Percentiles rank a stretch among this genome's conserved stretches.
phyloP scores from a whole-genome alignment of 1,140 invertebrate genomes.

The Metopolophium dirhodum region DNA sequence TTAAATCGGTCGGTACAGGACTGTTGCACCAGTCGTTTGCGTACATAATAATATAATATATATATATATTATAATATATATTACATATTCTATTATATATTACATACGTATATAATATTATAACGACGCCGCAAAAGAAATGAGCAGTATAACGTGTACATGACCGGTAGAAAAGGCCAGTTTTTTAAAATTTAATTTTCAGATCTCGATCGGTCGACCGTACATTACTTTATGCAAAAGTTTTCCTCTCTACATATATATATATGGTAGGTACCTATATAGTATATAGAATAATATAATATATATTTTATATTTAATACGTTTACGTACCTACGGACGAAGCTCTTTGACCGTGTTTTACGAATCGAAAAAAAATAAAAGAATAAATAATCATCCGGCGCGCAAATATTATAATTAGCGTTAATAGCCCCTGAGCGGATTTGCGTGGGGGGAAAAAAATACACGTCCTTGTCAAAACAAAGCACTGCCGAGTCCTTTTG shows the following conservation, averaged over 20 bases:
- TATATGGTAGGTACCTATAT: no score
- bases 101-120: no score
- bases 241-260: neutral
- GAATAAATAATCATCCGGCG: conserved; percentile 41
- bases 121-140: neutral
- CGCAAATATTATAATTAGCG: conserved; percentile 45
- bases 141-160: neutral
- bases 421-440: conserved; percentile 47
- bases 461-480: conserved; percentile 35
- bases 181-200: neutral
- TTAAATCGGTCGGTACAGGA: neutral
- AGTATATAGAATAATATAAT: neutral
- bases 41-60: no score
- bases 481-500: conserved; percentile 10
- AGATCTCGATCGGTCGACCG: conserved; percentile 37
- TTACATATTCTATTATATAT: no score
- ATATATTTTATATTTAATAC: neutral
- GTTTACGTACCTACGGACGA: neutral
- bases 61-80: no score
- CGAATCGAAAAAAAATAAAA: neutral
- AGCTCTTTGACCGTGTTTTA: conserved; percentile 26
- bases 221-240: neutral
- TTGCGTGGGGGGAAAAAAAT: neutral
- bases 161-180: neutral
- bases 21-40: neutral